These are phyloP conservation scores for Ammospiza caudacuta DNA, from an alignment of 2,113 vertebrate species.

Conservation along the genomic window DNA sequence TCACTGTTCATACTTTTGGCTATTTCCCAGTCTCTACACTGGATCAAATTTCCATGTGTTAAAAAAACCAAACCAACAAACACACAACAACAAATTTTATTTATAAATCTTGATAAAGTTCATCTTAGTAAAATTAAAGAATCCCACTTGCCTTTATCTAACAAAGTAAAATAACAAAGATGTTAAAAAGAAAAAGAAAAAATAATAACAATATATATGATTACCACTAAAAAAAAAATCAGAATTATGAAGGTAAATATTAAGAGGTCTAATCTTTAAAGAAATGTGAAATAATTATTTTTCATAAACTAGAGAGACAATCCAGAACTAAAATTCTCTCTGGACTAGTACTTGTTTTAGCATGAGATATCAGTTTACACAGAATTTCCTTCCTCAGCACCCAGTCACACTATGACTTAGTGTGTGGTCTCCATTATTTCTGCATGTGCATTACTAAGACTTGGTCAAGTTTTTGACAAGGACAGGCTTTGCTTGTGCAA, in stretches of 20 bases:
- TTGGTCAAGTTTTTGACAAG: neutral
- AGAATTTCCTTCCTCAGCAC: constrained; percentile 1
- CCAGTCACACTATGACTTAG: neutral
- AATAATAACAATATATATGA: neutral
- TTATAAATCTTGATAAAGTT: neutral
- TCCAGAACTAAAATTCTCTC: neutral
- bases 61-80: neutral
- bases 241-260: neutral
- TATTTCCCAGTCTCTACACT: neutral
- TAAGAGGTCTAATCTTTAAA: neutral
- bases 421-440: constrained; percentile 2
- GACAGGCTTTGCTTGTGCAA: neutral
- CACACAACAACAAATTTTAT: neutral
- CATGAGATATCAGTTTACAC: neutral
- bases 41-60: neutral
- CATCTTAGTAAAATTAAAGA: neutral
- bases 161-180: neutral
- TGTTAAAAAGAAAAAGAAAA: neutral
- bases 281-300: neutral
- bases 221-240: neutral
- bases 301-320: neutral
- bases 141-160: neutral
- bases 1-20: neutral
- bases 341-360: neutral
- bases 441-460: neutral